These are phyloP conservation scores for Xenopus petersii DNA, from an alignment of 2,797 vertebrate genomes.

Conservation along the genomic window DNA sequence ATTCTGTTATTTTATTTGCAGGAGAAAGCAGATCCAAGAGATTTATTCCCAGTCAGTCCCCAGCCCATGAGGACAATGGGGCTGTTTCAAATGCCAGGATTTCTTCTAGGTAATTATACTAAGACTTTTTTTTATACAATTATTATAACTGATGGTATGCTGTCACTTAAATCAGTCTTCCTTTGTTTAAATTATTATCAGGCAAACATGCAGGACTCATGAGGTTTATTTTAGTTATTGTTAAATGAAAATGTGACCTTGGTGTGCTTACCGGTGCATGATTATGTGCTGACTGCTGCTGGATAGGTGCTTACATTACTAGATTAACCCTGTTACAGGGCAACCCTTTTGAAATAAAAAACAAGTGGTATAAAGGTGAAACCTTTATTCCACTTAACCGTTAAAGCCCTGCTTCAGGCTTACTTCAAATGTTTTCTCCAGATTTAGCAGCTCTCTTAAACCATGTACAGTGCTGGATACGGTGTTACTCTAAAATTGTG, in stretches of 20 bases:
- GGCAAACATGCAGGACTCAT: not conserved
- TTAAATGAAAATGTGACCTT: not conserved
- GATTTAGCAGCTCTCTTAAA: no score
- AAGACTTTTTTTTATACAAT: not conserved
- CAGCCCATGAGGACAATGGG: conserved; percentile 33
- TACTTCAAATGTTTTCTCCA: no score
- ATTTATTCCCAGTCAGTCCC: conserved; percentile 13
- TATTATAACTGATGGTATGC: not conserved
- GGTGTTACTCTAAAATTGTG: no score
- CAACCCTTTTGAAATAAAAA: no score
- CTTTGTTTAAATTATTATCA: not conserved
- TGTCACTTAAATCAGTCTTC: no score
- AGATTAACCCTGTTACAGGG: not conserved
- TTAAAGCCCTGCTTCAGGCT: not conserved
- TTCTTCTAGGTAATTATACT: conserved; percentile 35
- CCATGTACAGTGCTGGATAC: no score
- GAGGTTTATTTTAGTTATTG: not conserved
- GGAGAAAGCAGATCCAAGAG: not conserved
- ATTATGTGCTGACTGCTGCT: not conserved
- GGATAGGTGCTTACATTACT: not conserved
- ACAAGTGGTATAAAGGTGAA: no score
- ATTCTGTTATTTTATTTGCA: conserved; percentile 3
- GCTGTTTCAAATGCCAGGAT: conserved; percentile 31
- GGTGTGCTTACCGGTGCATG: not conserved
- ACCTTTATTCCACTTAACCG: no score